phyloP scores from a whole-genome alignment of 23 tunicate species.

The Trididemnum clinides region DNA sequence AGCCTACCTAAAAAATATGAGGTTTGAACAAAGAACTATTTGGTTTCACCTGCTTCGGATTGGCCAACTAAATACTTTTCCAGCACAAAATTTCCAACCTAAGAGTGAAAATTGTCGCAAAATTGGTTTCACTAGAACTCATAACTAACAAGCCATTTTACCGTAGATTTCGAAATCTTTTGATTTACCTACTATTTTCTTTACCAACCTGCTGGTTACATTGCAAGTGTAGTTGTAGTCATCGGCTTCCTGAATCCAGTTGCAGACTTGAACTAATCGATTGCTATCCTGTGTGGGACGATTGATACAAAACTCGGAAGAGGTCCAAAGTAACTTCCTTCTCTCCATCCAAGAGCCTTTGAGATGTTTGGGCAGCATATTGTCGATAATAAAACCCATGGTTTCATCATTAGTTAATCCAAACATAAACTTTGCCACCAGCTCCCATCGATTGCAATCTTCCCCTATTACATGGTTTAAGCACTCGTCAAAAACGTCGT shows the following conservation, averaged over 20 bases:
- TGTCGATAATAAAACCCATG: not conserved
- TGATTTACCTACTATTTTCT: too few species aligned
- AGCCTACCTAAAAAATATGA: too few species aligned
- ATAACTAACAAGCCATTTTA: too few species aligned
- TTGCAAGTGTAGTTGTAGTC: not conserved
- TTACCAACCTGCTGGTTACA: constrained; percentile 10
- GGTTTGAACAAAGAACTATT: too few species aligned
- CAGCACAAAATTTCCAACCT: too few species aligned
- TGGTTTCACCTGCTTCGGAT: too few species aligned
- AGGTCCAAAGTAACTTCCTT: not conserved
- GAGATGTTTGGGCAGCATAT: not conserved
- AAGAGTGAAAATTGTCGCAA: too few species aligned
- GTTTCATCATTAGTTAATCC: constrained; percentile 41
- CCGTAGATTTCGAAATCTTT: too few species aligned
- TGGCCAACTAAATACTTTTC: too few species aligned
- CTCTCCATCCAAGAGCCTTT: constrained; percentile 4
- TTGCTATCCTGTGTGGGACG: not conserved
- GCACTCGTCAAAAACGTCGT: constrained; percentile 24
- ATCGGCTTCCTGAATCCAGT: constrained; percentile 47
- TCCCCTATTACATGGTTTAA: not conserved
- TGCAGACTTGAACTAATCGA: constrained; percentile 25
- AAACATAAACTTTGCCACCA: constrained; percentile 49
- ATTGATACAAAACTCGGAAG: not conserved
- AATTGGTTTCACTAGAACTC: too few species aligned
- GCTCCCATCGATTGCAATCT: constrained; percentile 43